Evolutionary conservation across 2,113 vertebrate species (phyloP).

Genomic region (Aspidoscelis tigris): DNA sequence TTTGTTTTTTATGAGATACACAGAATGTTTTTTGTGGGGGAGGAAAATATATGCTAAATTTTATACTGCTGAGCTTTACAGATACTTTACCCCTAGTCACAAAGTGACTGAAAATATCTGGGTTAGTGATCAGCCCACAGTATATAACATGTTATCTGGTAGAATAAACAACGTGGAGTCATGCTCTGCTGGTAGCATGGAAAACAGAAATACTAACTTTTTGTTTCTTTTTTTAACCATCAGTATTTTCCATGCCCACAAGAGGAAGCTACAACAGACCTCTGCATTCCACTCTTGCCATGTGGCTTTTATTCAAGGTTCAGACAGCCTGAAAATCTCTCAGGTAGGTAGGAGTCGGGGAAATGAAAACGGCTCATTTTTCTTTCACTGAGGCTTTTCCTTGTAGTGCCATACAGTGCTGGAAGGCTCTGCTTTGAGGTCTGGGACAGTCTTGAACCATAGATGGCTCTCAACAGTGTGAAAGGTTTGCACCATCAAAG

Average conservation of each 20-base stretch:
- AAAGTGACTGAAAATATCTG: slow-evolving; percentile 44
- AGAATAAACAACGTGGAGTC: slow-evolving; percentile 38
- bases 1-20: slow-evolving; percentile 63
- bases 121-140: slow-evolving; percentile 54
- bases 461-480: too few relatives aligned
- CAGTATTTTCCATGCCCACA: too few relatives aligned
- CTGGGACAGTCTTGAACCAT: background rate
- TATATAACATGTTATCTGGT: slow-evolving; percentile 29
- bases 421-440: background rate
- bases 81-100: slow-evolving; percentile 41
- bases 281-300: background rate
- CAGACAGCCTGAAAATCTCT: background rate
- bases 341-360: background rate
- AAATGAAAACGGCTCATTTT: background rate
- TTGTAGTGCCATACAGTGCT: background rate
- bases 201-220: slow-evolving; percentile 16
- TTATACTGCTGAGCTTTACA: slow-evolving; percentile 53
- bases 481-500: too few relatives aligned
- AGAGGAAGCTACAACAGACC: slow-evolving; percentile 21
- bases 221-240: slow-evolving; percentile 18
- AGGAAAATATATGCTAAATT: slow-evolving; percentile 67
- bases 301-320: background rate
- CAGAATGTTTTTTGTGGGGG: slow-evolving; percentile 50
- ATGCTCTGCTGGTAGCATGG: slow-evolving; percentile 24
- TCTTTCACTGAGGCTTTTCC: background rate